Evolutionary conservation across 2,113 vertebrate species (phyloP), one percentile per base, ranked within the genome.

Genomic region (Brachirus orientalis): DNA sequence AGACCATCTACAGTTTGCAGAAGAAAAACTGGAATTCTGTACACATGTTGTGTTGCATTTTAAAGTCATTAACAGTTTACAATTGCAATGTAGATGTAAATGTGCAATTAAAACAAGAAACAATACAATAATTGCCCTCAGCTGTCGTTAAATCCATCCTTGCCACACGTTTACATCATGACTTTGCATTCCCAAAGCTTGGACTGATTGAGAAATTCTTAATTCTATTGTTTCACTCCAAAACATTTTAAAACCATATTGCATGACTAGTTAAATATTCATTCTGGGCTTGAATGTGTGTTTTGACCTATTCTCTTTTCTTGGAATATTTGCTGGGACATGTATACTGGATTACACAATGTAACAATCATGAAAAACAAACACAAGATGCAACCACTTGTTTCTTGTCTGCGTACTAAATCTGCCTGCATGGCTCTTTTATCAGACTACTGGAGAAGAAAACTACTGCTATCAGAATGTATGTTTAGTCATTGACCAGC

Each of bases 251-350:
- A 22, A 7, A 55, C 13, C 16, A 16, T 44, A 13, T 44, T 56
- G 33, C 2, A 10, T 36, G 19, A 36, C 22, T 54, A 44, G 7
- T 63, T 44, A 38, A 5, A 47, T 50, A 12, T 52, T 69, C 1
- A 45, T 48, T 69, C 54, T 57, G 45, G 45, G 58, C 36, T 19
- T 50, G 68, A 71, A 36, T 57, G 45, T 69, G 43, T 62, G 38
- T 79, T 68, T 40, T 48, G 67, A 40, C 36, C 11, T 22, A 35
- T 7, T 51, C 12, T 63, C 54, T 35, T 47, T 41, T 41, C 16
- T 4, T 47, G 4, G 56, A 55, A 45, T 48, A 46, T 13, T 45
- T 57, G 18, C 33, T 37, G n/a, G 33, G 38, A 50, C 43, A 33
- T 55, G 61, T 41, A 17, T 41, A 54, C 17, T 65, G 37, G 43